phyloP scores from a whole-genome alignment of 1,140 invertebrate species.

The Polypedilum vanderplanki region DNA sequence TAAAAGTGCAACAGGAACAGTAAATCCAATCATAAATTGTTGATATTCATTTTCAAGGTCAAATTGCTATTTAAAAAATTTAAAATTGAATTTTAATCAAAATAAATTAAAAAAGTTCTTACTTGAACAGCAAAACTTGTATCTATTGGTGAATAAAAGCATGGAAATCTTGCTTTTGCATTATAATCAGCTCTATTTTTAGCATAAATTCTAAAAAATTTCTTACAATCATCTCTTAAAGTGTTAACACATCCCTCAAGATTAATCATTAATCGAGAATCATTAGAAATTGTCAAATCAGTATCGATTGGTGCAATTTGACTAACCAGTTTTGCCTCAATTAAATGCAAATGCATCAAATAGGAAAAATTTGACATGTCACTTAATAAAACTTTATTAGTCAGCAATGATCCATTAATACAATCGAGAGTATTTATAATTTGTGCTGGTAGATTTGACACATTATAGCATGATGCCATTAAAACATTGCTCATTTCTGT shows the following conservation, averaged over 20 bases:
- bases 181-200: conserved; percentile 82
- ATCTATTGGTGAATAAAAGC: conserved; percentile 64
- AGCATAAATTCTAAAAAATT: conserved; percentile 73
- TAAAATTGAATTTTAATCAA: no score
- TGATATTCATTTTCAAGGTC: conserved; percentile 67
- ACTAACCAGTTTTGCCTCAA: conserved; percentile 56
- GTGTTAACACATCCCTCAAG: conserved; percentile 85
- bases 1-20: conserved; percentile 71
- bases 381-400: conserved; percentile 59
- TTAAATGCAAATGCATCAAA: conserved; percentile 66
- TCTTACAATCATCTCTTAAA: conserved; percentile 75
- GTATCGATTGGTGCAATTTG: conserved; percentile 68
- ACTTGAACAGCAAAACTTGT: conserved; percentile 63
- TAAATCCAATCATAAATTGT: conserved; percentile 72
- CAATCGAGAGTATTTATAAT: conserved; percentile 60
- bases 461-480: conserved; percentile 73
- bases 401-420: conserved; percentile 73
- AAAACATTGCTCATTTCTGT: conserved; percentile 58
- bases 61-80: conserved; percentile 49
- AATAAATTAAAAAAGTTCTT: background rate
- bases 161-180: conserved; percentile 76
- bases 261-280: conserved; percentile 76
- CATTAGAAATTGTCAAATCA: conserved; percentile 75
- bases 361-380: conserved; percentile 80
- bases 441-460: conserved; percentile 57